phyloP scores from a whole-genome alignment of 2,888 invertebrate genomes.

The Amorpha juglandis region DNA sequence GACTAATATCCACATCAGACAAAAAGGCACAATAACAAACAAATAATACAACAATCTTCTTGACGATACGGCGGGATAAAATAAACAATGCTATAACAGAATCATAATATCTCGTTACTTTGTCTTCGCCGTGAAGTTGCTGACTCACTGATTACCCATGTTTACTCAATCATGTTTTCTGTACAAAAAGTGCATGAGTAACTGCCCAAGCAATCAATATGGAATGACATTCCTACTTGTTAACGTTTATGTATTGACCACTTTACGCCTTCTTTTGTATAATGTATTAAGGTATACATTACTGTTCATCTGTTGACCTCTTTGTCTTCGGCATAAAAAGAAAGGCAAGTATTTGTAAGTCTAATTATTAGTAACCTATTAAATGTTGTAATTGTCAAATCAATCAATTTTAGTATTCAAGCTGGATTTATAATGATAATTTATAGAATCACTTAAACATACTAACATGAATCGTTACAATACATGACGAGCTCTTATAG shows the following conservation, averaged over 20 bases:
- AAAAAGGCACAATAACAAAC: neutral
- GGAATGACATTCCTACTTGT: slow-evolving; percentile 6
- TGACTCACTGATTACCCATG: slow-evolving; percentile 23
- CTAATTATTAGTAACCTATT: too few species aligned
- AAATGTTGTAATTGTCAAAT: too few species aligned
- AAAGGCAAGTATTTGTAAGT: too few species aligned
- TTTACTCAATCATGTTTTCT: slow-evolving; percentile 14
- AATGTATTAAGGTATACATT: neutral
- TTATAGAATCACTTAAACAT: neutral
- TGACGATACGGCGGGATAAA: neutral
- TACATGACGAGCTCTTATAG: neutral
- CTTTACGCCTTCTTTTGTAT: neutral
- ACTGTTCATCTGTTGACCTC: neutral
- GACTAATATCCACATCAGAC: neutral
- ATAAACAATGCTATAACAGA: neutral
- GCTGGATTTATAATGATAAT: neutral
- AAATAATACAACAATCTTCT: neutral
- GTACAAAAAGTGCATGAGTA: slow-evolving; percentile 19
- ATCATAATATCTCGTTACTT: slow-evolving; percentile 7
- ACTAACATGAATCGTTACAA: neutral
- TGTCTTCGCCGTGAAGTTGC: neutral
- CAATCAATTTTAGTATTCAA: too few species aligned
- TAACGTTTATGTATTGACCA: neutral
- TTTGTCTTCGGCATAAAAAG: too few species aligned
- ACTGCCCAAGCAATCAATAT: slow-evolving; percentile 7